Percentiles rank a stretch among this genome's conserved stretches.
phyloP scores from a whole-genome alignment of 92 coral and sea anemone species.

The Parazoanthus darwini region DNA sequence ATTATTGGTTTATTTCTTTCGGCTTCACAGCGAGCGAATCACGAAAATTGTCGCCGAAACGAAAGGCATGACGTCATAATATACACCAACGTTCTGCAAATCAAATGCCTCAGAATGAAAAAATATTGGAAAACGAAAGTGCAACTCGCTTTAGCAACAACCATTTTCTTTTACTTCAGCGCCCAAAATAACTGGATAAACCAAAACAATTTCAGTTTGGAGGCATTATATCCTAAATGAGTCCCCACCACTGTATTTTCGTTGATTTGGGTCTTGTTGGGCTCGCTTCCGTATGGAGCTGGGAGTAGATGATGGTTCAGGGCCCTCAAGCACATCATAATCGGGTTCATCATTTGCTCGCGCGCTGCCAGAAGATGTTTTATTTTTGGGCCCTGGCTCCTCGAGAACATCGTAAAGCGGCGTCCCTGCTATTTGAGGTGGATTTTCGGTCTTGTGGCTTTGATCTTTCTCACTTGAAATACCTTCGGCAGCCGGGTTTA shows the following conservation, averaged over 20 bases:
- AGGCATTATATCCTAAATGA: slow-evolving; percentile 11
- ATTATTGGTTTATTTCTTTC: no score
- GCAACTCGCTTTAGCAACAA: background rate
- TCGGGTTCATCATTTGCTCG: slow-evolving; percentile 18
- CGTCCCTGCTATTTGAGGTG: background rate
- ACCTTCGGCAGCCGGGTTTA: slow-evolving; percentile 23
- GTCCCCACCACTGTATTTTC: background rate
- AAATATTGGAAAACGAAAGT: background rate
- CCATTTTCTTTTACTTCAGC: background rate
- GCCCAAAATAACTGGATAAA: background rate
- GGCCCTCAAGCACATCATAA: slow-evolving; percentile 38
- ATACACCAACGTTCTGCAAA: background rate
- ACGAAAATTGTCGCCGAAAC: background rate
- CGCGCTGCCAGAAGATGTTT: background rate
- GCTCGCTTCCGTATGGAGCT: background rate
- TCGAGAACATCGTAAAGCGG: slow-evolving; percentile 26
- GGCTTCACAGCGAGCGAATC: no score
- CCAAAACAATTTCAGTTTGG: background rate
- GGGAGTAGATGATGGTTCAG: slow-evolving; percentile 3
- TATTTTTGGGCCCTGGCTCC: background rate
- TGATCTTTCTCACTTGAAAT: background rate
- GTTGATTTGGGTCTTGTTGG: background rate
- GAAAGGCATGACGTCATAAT: background rate
- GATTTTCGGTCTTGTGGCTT: background rate
- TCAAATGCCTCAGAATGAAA: background rate